Evolutionary conservation across 2,888 invertebrate species (phyloP), one percentile per base, ranked within the genome.

Genomic region (Microchrysa polita): DNA sequence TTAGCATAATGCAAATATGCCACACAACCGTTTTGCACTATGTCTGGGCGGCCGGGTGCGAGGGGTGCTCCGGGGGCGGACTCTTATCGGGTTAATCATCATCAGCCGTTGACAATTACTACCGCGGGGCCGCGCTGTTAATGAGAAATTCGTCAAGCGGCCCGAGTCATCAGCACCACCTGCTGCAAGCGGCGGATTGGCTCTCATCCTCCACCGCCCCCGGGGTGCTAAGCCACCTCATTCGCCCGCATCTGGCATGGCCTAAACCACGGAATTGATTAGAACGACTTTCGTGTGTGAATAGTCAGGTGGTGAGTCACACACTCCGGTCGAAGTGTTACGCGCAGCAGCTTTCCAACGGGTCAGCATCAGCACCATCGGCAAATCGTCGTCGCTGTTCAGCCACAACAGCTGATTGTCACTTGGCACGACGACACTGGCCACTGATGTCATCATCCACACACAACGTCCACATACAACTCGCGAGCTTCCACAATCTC

Each of bases 391-490:
- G n/a, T n/a, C n/a, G n/a, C n/a, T n/a, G n/a, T n/a, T 34, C 27
- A 2, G 27, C 7, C 65, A 16, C n/a, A 65, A 67, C 69, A 69
- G 69, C 69, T 69, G 69, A 69, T 69, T 69, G 57, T 55, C 69
- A 67, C 27, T 34, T 23, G 55, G 48, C 48, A 40, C n/a, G n/a
- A n/a, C n/a, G n/a, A n/a, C 18, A 69, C 55, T 69, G 69, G 27
- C 4, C 18, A 69, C 55, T 69, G 69, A 69, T 69, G 69, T 69
- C 69, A 69, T 69, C 69, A 40, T 34, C 27, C 27, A 57, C 55
- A 69, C 55, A 69, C 16, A 67, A 69, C n/a, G 2, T 69, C 69
- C 22, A 57, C 53, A 10, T 12, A n/a, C 48, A n/a, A 5, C 48
- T 48, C 48, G 4, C 7, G 42, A 12, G 7, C 48, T 48, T 65